Base-by-base conservation (phyloP, 92 coral and sea anemone genomes). In the Porites cylindrica region DNA sequence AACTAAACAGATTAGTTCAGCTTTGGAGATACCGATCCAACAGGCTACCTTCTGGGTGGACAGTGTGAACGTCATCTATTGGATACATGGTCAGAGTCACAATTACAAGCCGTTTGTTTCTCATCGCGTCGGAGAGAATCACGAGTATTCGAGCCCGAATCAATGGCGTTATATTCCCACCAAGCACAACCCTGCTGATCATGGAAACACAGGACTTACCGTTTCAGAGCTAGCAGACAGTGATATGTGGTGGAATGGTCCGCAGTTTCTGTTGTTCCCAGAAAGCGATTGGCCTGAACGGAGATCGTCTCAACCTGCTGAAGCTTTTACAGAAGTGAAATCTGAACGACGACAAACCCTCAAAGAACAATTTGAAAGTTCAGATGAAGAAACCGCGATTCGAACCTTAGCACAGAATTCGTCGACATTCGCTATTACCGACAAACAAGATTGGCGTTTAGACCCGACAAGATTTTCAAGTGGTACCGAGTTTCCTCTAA, bases 51-150 rank as follows among this genome's bases (percentile, higher is more conserved):
- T 76, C 82, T 82, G 91, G 93, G 80, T 77, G 4, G 95, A 93
- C 73, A 90, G 91, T 54, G 53, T 77, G 90, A 86, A 82, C 24
- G 91, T 92, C 3, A 29, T 76, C 14, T 73, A 20, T 19, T 90
- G 91, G 96, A 63, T 93, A 1, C 86, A 43, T 3, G 95, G 95
- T n/a, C 93, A 86, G 61, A 75, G 89, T 11, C 87, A 91, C 2
- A 20, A 70, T 11, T 90, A 82, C 83, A 93, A 86, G 60, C 93
- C 93, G 8, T 90, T 93, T 67, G 93, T 90, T 7, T 84, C 91
- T 1, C 77, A 90, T 67, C 47, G 91, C n/a, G 84, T 93, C 4
- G 82, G 91, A 16, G 84, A 79, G 19, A 86, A 86, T 51, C 89
- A 90, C 20, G 70, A 90, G 26, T 29, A 82, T 11, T 85, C 91